These are phyloP conservation scores for Sycophila sp. DNA, from an alignment of 1,140 invertebrate species.

Conservation along the genomic window DNA sequence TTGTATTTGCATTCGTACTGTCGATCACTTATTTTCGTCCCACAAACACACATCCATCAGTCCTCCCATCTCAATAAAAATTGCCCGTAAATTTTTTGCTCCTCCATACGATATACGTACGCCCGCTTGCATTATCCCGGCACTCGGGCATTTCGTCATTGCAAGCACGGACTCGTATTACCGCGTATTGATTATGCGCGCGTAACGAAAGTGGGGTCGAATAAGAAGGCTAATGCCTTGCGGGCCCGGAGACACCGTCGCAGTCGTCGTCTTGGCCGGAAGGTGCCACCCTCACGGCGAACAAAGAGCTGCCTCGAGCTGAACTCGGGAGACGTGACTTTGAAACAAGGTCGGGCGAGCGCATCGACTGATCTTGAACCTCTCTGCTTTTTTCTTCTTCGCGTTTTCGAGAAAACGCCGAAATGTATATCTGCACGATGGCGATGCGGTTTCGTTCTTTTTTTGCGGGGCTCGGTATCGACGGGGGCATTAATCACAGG, in stretches of 20 bases:
- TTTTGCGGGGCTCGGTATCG: not conserved
- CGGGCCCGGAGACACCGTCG: slow-evolving; percentile 2
- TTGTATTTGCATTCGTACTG: no score
- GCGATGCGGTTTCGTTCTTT: not conserved
- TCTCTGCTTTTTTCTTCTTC: not conserved
- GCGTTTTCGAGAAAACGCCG: no score
- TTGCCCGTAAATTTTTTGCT: no score
- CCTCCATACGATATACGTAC: not conserved
- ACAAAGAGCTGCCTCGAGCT: slow-evolving; percentile 9
- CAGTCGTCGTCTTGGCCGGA: not conserved
- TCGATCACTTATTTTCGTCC: no score
- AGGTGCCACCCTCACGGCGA: slow-evolving; percentile 28
- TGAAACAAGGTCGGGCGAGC: slow-evolving; percentile 32
- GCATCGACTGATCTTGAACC: slow-evolving; percentile 33
- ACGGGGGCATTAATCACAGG: slow-evolving; percentile 17
- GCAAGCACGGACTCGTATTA: slow-evolving; percentile 39
- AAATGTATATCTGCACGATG: no score
- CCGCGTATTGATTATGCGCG: slow-evolving; percentile 50
- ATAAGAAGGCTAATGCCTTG: slow-evolving; percentile 52
- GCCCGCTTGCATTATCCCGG: not conserved
- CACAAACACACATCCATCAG: no score
- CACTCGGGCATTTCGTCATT: slow-evolving; percentile 20
- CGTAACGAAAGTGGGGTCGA: slow-evolving; percentile 47
- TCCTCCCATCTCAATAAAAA: no score
- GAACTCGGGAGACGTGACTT: slow-evolving; percentile 22